Percentiles rank a stretch among this genome's conserved stretches.
phyloP scores from a whole-genome alignment of 1,140 invertebrate species.

The Drosophila albomicans region DNA sequence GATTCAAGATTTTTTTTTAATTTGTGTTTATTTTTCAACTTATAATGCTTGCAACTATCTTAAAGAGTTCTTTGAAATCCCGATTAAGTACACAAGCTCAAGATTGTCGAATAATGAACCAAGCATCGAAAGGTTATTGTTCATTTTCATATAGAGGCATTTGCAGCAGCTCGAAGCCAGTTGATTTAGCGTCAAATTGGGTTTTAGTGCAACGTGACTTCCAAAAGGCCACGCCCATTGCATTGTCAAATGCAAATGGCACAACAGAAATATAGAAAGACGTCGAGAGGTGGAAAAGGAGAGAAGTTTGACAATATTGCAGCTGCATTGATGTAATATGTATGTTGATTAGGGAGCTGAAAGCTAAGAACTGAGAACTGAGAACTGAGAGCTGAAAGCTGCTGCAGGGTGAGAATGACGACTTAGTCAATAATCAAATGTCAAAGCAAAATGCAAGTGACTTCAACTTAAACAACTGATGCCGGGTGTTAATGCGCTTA shows the following conservation, averaged over 20 bases:
- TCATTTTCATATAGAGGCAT: no score
- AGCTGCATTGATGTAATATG: slow-evolving; percentile 15
- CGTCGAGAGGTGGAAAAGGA: neutral
- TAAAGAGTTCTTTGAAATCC: no score
- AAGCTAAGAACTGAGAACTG: no score
- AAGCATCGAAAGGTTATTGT: no score
- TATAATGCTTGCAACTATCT: no score
- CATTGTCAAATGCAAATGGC: slow-evolving; percentile 15
- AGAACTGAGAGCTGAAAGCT: neutral
- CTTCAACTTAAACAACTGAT: slow-evolving; percentile 22
- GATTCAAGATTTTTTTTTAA: no score
- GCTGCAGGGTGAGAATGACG: neutral
- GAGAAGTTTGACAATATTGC: slow-evolving; percentile 24
- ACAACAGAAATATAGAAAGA: neutral
- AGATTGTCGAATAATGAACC: no score
- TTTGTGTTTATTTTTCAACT: no score
- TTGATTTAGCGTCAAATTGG: neutral
- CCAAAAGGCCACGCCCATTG: slow-evolving; percentile 14
- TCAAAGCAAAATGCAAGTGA: slow-evolving; percentile 44
- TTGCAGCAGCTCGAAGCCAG: no score
- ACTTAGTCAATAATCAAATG: slow-evolving; percentile 42
- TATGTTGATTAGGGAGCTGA: slow-evolving; percentile 21
- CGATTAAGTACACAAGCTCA: no score
- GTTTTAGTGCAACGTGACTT: neutral
- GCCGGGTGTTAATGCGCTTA: slow-evolving; percentile 40